Evolutionary conservation across 1,140 invertebrate genomes (phyloP).

Genomic region (Aleiodes sp.): DNA sequence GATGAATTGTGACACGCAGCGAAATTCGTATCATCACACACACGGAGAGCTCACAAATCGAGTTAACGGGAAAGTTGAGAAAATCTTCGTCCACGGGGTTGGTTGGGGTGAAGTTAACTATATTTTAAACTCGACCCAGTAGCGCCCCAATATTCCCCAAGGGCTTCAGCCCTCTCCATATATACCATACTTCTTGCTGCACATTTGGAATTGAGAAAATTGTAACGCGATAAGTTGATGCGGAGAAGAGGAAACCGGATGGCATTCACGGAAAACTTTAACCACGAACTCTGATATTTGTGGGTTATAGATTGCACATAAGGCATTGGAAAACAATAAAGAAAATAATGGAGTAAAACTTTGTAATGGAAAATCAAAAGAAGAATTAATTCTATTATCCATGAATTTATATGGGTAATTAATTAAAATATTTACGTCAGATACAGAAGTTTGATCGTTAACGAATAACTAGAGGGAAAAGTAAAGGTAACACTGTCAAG

Average conservation of each 20-base stretch:
- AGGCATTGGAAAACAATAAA: background rate
- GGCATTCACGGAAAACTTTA: background rate
- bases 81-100: background rate
- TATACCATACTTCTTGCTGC: background rate
- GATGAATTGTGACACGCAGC: background rate
- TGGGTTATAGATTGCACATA: background rate
- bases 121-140: constrained; percentile 16
- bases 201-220: background rate
- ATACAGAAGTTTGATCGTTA: background rate
- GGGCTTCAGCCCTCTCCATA: constrained; percentile 9
- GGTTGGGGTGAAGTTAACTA: constrained; percentile 13
- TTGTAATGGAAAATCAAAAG: too few relatives aligned
- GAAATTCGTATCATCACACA: background rate
- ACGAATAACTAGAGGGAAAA: background rate
- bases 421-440: too few relatives aligned
- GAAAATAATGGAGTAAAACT: too few relatives aligned
- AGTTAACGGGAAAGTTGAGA: background rate
- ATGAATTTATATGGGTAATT: too few relatives aligned
- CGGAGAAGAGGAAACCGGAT: background rate
- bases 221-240: constrained; percentile 13
- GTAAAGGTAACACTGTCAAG: background rate
- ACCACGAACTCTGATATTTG: background rate
- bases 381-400: too few relatives aligned
- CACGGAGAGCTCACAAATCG: constrained; percentile 7
- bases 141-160: background rate